A percentile compares a stretch with the other conserved stretches of the same genome.
Conservation (phyloP, 2,113 vertebrate species). For the Indri indri region DNA sequence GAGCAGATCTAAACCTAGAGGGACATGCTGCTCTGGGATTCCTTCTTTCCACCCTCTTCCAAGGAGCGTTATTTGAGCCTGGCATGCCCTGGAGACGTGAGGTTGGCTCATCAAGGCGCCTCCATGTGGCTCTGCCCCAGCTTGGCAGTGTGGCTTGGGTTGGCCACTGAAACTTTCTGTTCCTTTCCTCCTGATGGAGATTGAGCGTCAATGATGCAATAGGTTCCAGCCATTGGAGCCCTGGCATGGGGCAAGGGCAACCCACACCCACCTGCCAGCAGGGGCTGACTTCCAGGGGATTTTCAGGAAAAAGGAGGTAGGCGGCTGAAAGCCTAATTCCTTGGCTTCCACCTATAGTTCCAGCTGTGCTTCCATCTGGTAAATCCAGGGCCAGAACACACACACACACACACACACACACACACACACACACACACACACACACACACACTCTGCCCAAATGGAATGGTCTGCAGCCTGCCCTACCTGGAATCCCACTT, state of each 20-base stretch:
- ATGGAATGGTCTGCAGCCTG: neutral
- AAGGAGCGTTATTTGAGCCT: neutral
- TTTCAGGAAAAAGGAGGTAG: slow-evolving; percentile 48
- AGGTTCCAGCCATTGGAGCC: neutral
- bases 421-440: neutral
- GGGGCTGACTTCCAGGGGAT: neutral
- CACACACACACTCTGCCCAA: neutral
- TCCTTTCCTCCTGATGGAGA: neutral
- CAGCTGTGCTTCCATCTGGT: slow-evolving; percentile 73
- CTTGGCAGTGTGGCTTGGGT: neutral
- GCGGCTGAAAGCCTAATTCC: neutral
- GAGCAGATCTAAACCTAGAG: neutral
- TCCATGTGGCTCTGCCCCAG: neutral
- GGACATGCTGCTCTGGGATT: neutral
- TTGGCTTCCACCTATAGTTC: slow-evolving; percentile 46
- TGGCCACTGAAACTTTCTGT: slow-evolving; percentile 4
- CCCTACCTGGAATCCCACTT: slow-evolving; percentile 43
- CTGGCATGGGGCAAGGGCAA: neutral
- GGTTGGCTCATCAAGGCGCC: neutral
- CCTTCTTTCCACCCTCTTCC: neutral
- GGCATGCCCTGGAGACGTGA: neutral
- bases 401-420: slow-evolving; percentile 6
- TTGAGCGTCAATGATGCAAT: neutral
- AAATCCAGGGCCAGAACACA: slow-evolving; percentile 36
- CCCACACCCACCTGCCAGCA: slow-evolving; percentile 5